phyloP scores from a whole-genome alignment of 2,888 invertebrate species.

The Drosophila incognita region DNA sequence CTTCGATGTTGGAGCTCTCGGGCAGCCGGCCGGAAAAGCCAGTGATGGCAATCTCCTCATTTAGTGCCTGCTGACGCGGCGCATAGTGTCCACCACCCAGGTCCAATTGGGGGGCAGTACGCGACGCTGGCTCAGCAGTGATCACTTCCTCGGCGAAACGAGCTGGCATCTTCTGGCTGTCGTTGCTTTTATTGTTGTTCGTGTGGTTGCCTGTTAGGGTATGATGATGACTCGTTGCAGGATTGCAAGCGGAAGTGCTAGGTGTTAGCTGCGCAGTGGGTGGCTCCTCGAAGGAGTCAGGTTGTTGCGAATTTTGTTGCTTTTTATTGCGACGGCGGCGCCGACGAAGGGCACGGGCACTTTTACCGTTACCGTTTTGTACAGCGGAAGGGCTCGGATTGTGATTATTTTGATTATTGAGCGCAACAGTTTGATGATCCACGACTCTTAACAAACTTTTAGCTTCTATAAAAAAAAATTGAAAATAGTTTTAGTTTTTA shows the following conservation, averaged over 20 bases:
- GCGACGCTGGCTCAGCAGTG: conserved; percentile 79
- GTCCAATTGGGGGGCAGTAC: conserved; percentile 79
- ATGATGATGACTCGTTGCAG: conserved; percentile 38
- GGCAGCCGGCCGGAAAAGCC: conserved; percentile 96
- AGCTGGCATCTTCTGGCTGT: conserved; percentile 88
- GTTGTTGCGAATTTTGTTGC: conserved; percentile 73
- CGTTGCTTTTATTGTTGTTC: background rate
- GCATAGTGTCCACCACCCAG: conserved; percentile 78
- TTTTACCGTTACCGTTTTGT: conserved; percentile 70
- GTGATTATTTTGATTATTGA: conserved; percentile 62
- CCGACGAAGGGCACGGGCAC: conserved; percentile 79
- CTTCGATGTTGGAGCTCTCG: conserved; percentile 95
- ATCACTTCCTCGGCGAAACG: conserved; percentile 87
- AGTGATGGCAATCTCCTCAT: conserved; percentile 91
- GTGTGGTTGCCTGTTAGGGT: conserved; percentile 36
- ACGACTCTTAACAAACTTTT: conserved; percentile 74
- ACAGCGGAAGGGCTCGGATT: conserved; percentile 46
- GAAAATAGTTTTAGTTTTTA: background rate
- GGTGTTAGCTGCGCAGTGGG: conserved; percentile 66
- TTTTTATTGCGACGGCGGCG: conserved; percentile 81
- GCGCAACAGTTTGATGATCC: conserved; percentile 71
- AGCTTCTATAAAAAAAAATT: conserved; percentile 33
- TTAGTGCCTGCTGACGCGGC: conserved; percentile 59
- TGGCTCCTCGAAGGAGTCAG: conserved; percentile 62
- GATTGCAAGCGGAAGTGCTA: conserved; percentile 56